These are phyloP conservation scores for Todiramphus chloris DNA, from an alignment of 2,113 vertebrate genomes.

Conservation along the genomic window DNA sequence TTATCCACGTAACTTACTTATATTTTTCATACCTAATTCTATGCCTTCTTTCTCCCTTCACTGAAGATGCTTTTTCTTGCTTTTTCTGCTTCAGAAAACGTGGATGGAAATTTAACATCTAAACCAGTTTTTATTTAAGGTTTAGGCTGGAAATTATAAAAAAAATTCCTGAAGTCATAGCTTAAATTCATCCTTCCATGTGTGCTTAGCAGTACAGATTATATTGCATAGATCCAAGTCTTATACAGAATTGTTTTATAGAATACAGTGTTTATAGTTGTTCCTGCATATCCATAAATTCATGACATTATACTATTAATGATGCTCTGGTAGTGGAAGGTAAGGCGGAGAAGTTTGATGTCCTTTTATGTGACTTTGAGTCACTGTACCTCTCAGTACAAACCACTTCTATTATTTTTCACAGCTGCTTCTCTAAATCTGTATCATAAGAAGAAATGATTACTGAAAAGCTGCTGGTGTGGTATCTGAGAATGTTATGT, in stretches of 20 bases:
- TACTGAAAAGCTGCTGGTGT: background rate
- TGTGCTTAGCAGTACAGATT: background rate
- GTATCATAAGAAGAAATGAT: fast-evolving
- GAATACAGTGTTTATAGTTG: background rate
- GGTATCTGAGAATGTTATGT: background rate
- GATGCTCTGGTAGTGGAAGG: background rate
- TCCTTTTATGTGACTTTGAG: background rate
- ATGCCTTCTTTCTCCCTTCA: background rate
- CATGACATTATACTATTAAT: background rate
- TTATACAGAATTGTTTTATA: background rate
- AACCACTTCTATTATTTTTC: background rate
- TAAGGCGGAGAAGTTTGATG: background rate
- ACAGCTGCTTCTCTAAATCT: background rate
- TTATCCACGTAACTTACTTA: background rate
- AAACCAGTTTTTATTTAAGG: background rate
- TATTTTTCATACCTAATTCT: background rate
- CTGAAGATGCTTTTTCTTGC: background rate
- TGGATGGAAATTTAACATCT: background rate
- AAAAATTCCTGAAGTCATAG: background rate
- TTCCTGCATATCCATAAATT: fast-evolving
- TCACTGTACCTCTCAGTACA: background rate
- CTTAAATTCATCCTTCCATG: background rate
- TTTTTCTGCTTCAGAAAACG: background rate
- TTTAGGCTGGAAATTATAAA: background rate
- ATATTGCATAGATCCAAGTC: background rate